Conservation (phyloP, 1,140 invertebrate species). For the Latrodectus geometricus region DNA sequence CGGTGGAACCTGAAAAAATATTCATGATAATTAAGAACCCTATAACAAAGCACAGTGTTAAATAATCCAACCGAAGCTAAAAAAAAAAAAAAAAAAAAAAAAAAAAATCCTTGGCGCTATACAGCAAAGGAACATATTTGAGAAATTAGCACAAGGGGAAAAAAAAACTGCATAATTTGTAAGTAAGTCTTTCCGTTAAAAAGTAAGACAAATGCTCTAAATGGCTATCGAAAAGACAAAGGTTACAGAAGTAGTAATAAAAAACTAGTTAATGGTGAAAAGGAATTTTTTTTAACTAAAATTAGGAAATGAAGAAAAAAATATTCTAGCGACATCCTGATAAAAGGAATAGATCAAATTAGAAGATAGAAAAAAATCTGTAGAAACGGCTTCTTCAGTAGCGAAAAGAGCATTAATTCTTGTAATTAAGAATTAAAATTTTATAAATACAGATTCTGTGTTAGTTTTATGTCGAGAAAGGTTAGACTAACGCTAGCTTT, state of each 20-base stretch:
- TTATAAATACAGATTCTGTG: background rate
- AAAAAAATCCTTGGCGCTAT: too few relatives aligned
- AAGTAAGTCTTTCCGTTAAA: slow-evolving; percentile 14
- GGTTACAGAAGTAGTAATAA: background rate
- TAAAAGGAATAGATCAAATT: background rate
- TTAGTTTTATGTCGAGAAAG: background rate
- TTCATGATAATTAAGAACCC: background rate
- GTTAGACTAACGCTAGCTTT: background rate
- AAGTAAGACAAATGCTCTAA: slow-evolving; percentile 14
- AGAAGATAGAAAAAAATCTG: background rate
- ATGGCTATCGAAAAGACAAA: background rate
- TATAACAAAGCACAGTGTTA: slow-evolving; percentile 3
- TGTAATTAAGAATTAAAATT: background rate
- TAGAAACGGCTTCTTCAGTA: background rate
- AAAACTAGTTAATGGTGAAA: slow-evolving; percentile 11
- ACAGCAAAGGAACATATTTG: slow-evolving; percentile 12
- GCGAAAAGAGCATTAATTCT: background rate
- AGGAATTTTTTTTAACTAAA: background rate
- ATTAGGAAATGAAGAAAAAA: background rate
- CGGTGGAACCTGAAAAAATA: background rate
- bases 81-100: slow-evolving; percentile 4
- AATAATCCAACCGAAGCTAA: background rate
- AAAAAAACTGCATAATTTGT: background rate
- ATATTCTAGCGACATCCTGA: background rate
- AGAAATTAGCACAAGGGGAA: background rate